Percentiles rank a stretch among this genome's conserved stretches.
Conservation (phyloP, 2,888 invertebrate species). For the Amphipyra tragopoginis region DNA sequence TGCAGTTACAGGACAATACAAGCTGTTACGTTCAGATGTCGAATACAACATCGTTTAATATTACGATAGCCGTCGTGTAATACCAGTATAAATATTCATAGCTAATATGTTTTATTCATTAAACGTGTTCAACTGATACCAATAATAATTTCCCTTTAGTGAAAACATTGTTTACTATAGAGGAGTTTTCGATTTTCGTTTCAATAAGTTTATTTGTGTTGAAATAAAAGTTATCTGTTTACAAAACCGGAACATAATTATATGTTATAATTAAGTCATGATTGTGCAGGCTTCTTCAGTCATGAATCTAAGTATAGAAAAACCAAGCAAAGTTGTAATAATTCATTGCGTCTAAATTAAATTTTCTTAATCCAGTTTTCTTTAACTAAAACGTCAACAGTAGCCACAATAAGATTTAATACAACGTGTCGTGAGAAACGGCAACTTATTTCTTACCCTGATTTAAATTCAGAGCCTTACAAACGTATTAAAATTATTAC, state of each 20-base stretch:
- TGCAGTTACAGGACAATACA: conserved; percentile 8
- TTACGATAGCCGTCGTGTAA: conserved; percentile 2
- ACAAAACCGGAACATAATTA: too few species aligned
- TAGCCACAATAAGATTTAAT: conserved; percentile 44
- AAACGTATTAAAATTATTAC: conserved; percentile 50
- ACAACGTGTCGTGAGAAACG: conserved; percentile 41
- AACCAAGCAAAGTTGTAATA: too few species aligned
- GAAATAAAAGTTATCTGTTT: too few species aligned
- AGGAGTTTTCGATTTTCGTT: neutral
- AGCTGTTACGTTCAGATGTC: neutral
- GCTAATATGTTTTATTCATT: conserved; percentile 12
- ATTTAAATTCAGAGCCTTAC: conserved; percentile 49
- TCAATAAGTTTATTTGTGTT: too few species aligned
- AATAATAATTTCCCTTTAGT: neutral
- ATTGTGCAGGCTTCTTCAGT: too few species aligned
- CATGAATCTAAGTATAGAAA: too few species aligned
- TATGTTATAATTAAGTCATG: too few species aligned
- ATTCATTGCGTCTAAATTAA: too few species aligned
- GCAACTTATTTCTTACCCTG: conserved; percentile 37
- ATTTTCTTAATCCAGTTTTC: too few species aligned
- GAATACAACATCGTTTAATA: conserved; percentile 6
- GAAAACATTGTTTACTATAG: conserved; percentile 1
- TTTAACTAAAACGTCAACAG: conserved; percentile 22
- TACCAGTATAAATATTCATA: conserved; percentile 8
- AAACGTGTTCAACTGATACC: neutral